Base-by-base conservation (phyloP, 2,797 vertebrate species). In the Varecia variegata region DNA sequence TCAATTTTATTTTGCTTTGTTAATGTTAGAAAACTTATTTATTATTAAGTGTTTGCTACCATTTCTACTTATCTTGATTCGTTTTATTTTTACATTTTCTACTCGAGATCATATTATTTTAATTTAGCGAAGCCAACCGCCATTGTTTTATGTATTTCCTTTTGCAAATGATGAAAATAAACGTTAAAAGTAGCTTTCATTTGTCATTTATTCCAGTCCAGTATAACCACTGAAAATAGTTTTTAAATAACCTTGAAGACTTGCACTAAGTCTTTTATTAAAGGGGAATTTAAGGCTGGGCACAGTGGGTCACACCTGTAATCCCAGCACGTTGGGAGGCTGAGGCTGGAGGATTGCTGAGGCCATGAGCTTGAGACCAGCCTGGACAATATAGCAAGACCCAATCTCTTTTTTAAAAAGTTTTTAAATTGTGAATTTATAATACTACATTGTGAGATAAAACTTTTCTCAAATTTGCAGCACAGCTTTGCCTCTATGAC, bases 1-100 rank as follows among this genome's bases (percentile, higher is more conserved):
- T 98, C 98, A 97, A 98, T 98, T 99, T 99, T 98, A 97, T 98
- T 98, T 98, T 97, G 97, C 95, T 98, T 98, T 99, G 98, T 98
- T 98, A 98, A 96, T 98, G 98, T 98, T 99, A 98, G 98, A 82
- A 98, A 97, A 98, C 93, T 98, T 99, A 99, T 99, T 99, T 99
- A 99, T 99, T 99, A 98, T 97, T 97, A 97, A 98, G 98, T 98
- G 98, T 98, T 99, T 99, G 98, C 96, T 98, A 98, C 98, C 98
- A 90, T 98, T 99, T 98, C 98, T 98, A 98, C 97, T 97, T 96
- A 98, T 97, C 98, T 98, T 93, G 94, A 84, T 97, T 98, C 89
- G 43, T 97, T 97, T 97, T 97, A 52, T 77, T 94, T 94, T 96
- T 92, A 98, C 80, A 15, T 98, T 98, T 98, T 98, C 98, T 98